Evolutionary conservation across 2,797 vertebrate genomes (phyloP).

Genomic region (Babyrousa celebensis): DNA sequence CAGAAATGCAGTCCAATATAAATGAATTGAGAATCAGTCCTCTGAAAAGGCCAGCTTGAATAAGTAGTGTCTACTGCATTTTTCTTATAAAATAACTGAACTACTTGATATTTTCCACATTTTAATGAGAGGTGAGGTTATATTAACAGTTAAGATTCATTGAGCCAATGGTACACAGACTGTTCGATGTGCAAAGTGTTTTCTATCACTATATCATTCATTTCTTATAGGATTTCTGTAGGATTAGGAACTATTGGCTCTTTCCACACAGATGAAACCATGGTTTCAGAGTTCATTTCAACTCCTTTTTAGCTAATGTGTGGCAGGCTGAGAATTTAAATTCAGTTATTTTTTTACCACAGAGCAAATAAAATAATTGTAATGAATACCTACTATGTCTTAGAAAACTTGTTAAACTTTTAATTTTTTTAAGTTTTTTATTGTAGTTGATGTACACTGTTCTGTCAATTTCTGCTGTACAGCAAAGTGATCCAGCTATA

Average conservation of each 20-base stretch:
- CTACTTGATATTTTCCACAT: not conserved
- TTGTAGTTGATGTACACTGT: too few species aligned
- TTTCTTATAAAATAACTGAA: constrained; percentile 20
- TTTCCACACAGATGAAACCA: not conserved
- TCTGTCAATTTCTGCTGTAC: too few species aligned
- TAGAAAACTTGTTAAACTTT: not conserved
- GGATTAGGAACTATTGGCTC: not conserved
- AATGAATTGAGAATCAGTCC: not conserved
- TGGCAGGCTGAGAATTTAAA: not conserved
- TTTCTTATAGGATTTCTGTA: not conserved
- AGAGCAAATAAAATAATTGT: not conserved
- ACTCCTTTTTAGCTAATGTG: not conserved
- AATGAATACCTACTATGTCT: not conserved
- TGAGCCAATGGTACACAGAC: not conserved
- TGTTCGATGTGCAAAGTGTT: not conserved
- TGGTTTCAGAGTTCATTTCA: not conserved
- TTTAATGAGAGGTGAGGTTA: not conserved
- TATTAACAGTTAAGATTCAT: not conserved
- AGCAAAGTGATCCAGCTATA: too few species aligned
- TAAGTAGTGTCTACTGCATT: not conserved
- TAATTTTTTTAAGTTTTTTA: too few species aligned
- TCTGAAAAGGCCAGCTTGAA: not conserved
- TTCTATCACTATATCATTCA: not conserved
- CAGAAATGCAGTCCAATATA: not conserved
- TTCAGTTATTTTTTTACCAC: not conserved